Evolutionary conservation across 2,888 invertebrate genomes (phyloP), one percentile per base, ranked within the genome.

Genomic region (Cheilosia scutellata): DNA sequence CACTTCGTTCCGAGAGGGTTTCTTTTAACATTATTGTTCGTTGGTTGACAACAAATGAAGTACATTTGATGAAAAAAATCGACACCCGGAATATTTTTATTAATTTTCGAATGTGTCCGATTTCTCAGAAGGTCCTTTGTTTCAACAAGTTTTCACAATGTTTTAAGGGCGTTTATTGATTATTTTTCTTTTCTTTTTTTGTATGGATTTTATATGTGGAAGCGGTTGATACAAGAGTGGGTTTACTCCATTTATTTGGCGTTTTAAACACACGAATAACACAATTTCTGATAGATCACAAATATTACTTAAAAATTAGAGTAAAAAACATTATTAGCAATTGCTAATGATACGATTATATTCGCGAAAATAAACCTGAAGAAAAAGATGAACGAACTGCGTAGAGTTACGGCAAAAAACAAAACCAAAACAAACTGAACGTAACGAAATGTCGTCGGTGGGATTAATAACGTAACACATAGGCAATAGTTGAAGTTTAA

Each of bases 11-110:
- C 25, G 66, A 44, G 20, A 51, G 49, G 57, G 47, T 76, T 72
- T 82, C 82, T 77, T 37, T 82, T 76, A 82, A 82, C 82, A 86
- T 82, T 65, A 76, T 80, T 44, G 66, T 68, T 71, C 44, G 65
- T 63, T 47, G 6, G 2, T 31, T 65, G 66, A 42, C 60, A 74
- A 49, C 44, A 27, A n/a, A 11, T 33, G 13, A 37, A 33, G 72
- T 33, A 33, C 83, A 83, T 83, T 74, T 78, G 82, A 74, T 55
- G 11, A 25, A 16, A 20, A 49, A 63, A 29, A n/a, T 0, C 20
- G 16, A 49, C 2, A 13, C 51, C 7, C 9, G 44, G 6, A 7
- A 47, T 40, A 11, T 2, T 33, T 9, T 57, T 13, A 11, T 27
- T 33, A 40, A 37, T 37, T 58, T 20, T 42, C 4, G 20, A 42